Base-by-base conservation (phyloP, 1,140 invertebrate species). In the Scaptodrosophila lebanonensis region DNA sequence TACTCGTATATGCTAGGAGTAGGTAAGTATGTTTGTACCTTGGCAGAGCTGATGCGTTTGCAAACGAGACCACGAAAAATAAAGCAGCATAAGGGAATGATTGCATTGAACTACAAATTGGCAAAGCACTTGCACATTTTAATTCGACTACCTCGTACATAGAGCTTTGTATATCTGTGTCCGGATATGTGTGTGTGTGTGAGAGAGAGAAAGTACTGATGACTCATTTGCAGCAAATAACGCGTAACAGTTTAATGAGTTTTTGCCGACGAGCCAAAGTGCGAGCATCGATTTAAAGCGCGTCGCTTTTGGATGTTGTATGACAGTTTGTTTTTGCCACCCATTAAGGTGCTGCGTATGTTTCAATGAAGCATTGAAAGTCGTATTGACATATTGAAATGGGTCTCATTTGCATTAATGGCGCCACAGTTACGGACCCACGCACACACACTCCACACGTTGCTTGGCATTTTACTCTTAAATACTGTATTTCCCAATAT, bases 381-480 rank as follows among this genome's bases (percentile, higher is more conserved):
- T 72, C 54, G 57, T 72, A 79, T 79, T 72, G 73, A 77, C 72
- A 79, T 66, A 79, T 77, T 69, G n/a, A n/a, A 77, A 77, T 79
- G 73, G 60, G 47, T 57, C 68, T 67, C 64, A 77, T 77, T 72
- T 79, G 68, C 72, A 72, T 72, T 77, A 79, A 77, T 67, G 68
- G 43, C 58, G 38, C 58, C 49, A 32, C 54, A 30, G 25, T 51
- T 33, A 49, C 20, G 29, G 11, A 27, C 43, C 43, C 22, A 13
- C 29, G 36, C 15, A 4, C 54, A 44, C 45, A 35, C 38, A 43
- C 25, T n/a, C n/a, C n/a, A n/a, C n/a, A n/a, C n/a, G n/a, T n/a
- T n/a, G n/a, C n/a, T n/a, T n/a, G n/a, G n/a, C n/a, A n/a, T n/a
- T n/a, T n/a, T n/a, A n/a, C n/a, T n/a, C n/a, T n/a, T n/a, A n/a